Evolutionary conservation across 2,113 vertebrate genomes (phyloP), one percentile per base, ranked within the genome.

Genomic region (Melanocharis versteri): DNA sequence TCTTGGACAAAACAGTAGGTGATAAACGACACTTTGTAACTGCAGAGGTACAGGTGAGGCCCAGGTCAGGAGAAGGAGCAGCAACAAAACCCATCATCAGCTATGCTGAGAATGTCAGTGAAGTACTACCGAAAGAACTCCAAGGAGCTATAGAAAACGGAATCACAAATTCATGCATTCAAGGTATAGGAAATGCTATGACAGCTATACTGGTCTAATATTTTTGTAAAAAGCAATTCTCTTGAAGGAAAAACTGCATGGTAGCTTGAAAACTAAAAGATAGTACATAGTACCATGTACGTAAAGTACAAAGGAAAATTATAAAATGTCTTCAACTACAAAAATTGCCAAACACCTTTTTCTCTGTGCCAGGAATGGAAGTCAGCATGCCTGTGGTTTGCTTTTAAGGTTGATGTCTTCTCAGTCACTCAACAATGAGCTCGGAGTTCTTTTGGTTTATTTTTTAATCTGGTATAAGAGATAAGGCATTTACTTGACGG

Each of bases 1-100:
- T 96, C 4, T 83, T 99, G 97, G 99, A 99, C 88, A 98, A 98
- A 75, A 99, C 98, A 9, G 77, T 99, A 26, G 99, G 99, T 83
- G 99, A 99, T 65, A 99, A 97, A 77, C 98, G 98, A 33, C 99
- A 99, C 69, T 94, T 98, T 8, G 99, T 98, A 71, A 98, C 96
- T 4, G 97, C 98, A 37, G 97, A 98, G 40, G 92, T 99, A 73
- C 95, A 96, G 11, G 97, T 99, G 57, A 96, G 87, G 58, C 98
- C 99, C 30, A 40, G 47, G 8, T 79, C 22, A 21, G 97, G 94
- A 42, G 78, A 96, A 48, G 92, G 76, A 16, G 10, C 90, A 2
- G 68, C 19, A 8, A 84, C 64, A 33, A 91, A 77, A 23, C 98
- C 98, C 20, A 15, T 97, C 23, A 62, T 98, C 1, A 51, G 93